A percentile compares a stretch with the other conserved stretches of the same genome.
Evolutionary conservation across 2,113 vertebrate species (phyloP).

Genomic region (Chaetura pelagica): DNA sequence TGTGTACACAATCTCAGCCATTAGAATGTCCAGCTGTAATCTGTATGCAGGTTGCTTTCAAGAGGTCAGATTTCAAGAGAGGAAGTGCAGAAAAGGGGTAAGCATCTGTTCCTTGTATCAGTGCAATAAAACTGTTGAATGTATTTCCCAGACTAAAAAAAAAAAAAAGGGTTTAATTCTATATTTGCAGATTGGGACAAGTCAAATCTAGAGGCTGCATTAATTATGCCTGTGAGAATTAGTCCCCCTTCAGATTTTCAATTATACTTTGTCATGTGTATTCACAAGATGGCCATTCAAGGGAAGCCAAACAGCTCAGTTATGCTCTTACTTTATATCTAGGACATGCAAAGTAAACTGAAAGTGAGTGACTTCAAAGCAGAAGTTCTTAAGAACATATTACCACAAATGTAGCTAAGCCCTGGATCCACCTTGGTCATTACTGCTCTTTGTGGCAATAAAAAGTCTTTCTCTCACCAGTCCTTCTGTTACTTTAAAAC

Average conservation of each 20-base stretch:
- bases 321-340: not conserved
- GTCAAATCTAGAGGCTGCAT: conserved; percentile 14
- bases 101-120: not conserved
- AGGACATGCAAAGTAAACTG: not conserved
- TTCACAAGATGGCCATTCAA: not conserved
- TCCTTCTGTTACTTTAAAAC: not conserved
- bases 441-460: not conserved
- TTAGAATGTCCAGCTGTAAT: not conserved
- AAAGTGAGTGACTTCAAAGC: not conserved
- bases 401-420: not conserved
- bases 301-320: not conserved
- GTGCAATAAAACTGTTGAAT: not conserved
- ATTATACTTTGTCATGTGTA: not conserved
- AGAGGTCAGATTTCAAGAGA: conserved; percentile 6
- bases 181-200: conserved; percentile 10
- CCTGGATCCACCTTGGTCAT: not conserved
- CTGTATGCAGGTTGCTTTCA: not conserved
- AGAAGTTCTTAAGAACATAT: not conserved
- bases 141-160: conserved; percentile 48
- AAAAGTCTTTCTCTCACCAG: not conserved
- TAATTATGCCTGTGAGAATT: not conserved
- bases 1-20: not conserved
- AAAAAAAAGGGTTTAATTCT: conserved; percentile 28
- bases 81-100: not conserved
- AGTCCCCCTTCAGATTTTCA: conserved; percentile 22